Percentiles rank a stretch among this genome's conserved stretches.
These are phyloP conservation scores for Bombus vancouverensis DNA, from an alignment of 1,140 invertebrate genomes.

Conservation along the genomic window DNA sequence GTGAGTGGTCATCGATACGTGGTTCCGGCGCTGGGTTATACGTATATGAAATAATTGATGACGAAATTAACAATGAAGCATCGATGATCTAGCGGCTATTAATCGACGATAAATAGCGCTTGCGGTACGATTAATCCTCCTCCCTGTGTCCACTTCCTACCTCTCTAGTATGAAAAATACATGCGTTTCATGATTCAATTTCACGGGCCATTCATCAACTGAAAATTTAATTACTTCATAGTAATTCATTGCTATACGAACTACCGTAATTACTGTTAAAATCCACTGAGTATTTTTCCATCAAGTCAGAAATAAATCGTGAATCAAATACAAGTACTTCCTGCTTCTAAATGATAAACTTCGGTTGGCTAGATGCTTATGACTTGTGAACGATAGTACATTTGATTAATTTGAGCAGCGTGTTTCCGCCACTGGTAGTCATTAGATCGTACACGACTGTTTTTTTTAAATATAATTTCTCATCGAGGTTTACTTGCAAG, in stretches of 20 bases:
- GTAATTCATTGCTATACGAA: not conserved
- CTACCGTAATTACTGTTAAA: constrained; percentile 2
- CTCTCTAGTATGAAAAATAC: not conserved
- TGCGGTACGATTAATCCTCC: constrained; percentile 21
- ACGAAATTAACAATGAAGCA: constrained; percentile 61
- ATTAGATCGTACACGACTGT: not conserved
- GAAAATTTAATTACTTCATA: constrained; percentile 11
- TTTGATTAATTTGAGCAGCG: no score
- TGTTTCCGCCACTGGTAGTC: no score
- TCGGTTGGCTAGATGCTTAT: not conserved
- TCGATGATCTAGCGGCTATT: constrained; percentile 51
- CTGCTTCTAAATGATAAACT: not conserved
- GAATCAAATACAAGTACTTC: not conserved
- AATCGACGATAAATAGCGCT: constrained; percentile 47
- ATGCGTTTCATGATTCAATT: not conserved
- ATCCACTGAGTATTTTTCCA: not conserved
- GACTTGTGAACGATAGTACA: not conserved
- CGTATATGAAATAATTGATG: constrained; percentile 53
- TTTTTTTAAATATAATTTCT: not conserved
- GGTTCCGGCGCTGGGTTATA: constrained; percentile 4
- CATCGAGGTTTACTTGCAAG: not conserved
- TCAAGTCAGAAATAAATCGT: not conserved
- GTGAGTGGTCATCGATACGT: not conserved
- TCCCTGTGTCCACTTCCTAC: no score
- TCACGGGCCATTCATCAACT: not conserved